These are phyloP conservation scores for Poecile montanus DNA, from an alignment of 2,797 vertebrate genomes.

Conservation along the genomic window DNA sequence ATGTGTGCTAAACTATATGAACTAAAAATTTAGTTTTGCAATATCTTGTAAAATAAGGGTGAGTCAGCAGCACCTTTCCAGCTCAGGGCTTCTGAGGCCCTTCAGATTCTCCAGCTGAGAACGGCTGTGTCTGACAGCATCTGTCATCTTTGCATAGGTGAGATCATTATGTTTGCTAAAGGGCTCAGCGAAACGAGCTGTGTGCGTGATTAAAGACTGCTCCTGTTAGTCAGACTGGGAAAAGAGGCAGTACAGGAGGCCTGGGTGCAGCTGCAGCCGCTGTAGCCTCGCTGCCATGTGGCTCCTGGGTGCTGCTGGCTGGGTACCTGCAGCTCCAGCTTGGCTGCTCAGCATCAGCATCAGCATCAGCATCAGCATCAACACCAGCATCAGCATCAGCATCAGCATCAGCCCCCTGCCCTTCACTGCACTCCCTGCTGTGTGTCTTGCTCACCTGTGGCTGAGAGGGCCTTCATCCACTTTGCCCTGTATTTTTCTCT, in stretches of 20 bases:
- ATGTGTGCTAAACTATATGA: background rate
- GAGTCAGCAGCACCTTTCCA: background rate
- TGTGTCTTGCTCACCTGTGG: too few relatives aligned
- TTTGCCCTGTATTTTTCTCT: background rate
- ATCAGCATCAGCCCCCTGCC: too few relatives aligned
- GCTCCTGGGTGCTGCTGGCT: rapidly evolving
- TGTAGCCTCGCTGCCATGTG: rapidly evolving
- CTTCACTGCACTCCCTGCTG: rapidly evolving
- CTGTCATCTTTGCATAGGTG: background rate
- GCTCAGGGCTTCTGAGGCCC: background rate
- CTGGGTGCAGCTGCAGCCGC: rapidly evolving
- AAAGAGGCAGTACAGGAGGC: background rate
- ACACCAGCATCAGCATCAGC: too few relatives aligned
- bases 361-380: too few relatives aligned
- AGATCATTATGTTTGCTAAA: background rate
- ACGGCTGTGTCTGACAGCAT: background rate
- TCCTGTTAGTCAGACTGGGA: background rate
- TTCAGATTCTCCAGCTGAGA: background rate
- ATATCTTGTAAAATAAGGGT: background rate
- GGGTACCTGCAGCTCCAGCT: background rate
- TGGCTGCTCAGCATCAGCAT: background rate
- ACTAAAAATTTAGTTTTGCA: background rate
- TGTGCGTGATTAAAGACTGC: background rate
- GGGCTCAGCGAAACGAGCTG: background rate
- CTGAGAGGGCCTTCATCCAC: background rate